phyloP scores from a whole-genome alignment of 2,888 invertebrate species.

The Antheraea assamensis region DNA sequence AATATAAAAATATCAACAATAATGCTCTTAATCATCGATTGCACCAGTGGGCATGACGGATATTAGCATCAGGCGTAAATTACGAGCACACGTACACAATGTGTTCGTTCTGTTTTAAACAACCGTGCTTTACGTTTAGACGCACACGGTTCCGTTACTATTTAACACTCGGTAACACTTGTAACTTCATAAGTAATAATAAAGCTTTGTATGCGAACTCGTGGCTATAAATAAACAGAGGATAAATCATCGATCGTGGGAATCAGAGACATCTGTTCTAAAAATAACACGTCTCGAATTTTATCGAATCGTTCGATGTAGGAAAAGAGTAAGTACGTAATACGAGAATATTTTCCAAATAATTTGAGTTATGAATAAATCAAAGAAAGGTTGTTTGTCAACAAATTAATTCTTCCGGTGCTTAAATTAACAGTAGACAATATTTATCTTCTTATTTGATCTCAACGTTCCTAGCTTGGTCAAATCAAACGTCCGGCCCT shows the following conservation, averaged over 20 bases:
- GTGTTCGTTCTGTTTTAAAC: conserved; percentile 1
- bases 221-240: no score
- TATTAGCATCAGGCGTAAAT: conserved; percentile 28
- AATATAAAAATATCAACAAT: conserved; percentile 26
- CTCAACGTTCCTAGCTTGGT: conserved; percentile 16
- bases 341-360: neutral
- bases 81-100: neutral
- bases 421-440: neutral
- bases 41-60: conserved; percentile 44
- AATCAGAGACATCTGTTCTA: no score
- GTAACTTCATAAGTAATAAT: no score
- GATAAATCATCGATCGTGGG: no score
- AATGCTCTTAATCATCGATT: conserved; percentile 26
- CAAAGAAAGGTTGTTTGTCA: neutral
- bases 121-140: conserved; percentile 9
- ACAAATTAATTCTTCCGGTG: neutral
- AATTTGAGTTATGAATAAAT: neutral
- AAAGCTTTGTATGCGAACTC: no score
- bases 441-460: neutral
- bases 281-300: no score
- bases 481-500: conserved; percentile 47
- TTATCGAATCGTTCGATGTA: no score
- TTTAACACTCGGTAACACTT: neutral
- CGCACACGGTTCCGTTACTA: neutral
- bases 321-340: neutral